These are phyloP conservation scores for Zygogramma bicolorata DNA, from an alignment of 2,888 invertebrate species.

Conservation along the genomic window DNA sequence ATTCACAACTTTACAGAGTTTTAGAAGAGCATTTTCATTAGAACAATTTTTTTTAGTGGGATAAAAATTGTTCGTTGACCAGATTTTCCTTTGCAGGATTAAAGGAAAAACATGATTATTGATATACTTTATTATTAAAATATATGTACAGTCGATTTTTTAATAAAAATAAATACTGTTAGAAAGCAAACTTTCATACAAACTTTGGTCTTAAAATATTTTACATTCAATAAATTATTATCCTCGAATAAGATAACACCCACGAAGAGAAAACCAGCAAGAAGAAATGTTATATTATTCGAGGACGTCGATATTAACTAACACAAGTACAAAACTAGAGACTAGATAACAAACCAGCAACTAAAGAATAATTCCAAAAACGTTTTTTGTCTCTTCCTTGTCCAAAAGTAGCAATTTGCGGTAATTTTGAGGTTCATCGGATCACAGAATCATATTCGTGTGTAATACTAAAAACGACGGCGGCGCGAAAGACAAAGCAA, in stretches of 20 bases:
- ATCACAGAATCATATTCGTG: constrained; percentile 45
- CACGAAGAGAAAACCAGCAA: neutral
- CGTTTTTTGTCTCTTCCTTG: constrained; percentile 28
- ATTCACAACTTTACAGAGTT: constrained; percentile 48
- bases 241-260: constrained; percentile 32
- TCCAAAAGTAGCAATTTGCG: constrained; percentile 37
- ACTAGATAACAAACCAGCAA: constrained; percentile 62
- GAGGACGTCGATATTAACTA: constrained; percentile 32
- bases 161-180: constrained; percentile 47
- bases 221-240: constrained; percentile 38
- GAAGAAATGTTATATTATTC: constrained; percentile 26
- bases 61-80: too few relatives aligned
- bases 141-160: constrained; percentile 37
- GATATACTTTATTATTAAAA: constrained; percentile 36
- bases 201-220: constrained; percentile 54
- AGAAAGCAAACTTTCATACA: constrained; percentile 47
- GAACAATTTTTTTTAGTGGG: neutral
- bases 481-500: constrained; percentile 25
- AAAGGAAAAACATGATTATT: too few relatives aligned
- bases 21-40: neutral
- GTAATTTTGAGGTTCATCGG: constrained; percentile 40
- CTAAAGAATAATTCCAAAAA: constrained; percentile 44
- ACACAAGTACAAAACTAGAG: constrained; percentile 57
- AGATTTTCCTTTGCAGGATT: too few relatives aligned
- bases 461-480: constrained; percentile 29